Conservation (phyloP, 2,888 invertebrate species). For the Horisme vitalbata region DNA sequence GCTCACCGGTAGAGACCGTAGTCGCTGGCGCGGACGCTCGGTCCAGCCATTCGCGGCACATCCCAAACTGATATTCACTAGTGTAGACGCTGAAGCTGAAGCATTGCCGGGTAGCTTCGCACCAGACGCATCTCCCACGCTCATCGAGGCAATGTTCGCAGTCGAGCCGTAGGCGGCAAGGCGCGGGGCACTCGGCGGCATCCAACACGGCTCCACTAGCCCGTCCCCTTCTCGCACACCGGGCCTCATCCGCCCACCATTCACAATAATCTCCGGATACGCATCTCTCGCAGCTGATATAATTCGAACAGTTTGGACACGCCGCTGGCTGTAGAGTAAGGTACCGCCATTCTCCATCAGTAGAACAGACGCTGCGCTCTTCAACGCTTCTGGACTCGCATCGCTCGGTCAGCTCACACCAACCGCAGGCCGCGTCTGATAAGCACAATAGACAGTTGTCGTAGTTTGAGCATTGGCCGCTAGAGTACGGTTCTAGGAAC, state of each 20-base stretch:
- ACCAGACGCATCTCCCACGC: constrained; percentile 96
- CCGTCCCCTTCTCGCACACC: constrained; percentile 91
- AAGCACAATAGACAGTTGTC: constrained; percentile 94
- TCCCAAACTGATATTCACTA: constrained; percentile 95
- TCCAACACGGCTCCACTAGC: constrained; percentile 86
- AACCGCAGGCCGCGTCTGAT: constrained; percentile 94
- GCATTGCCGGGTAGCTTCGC: constrained; percentile 95
- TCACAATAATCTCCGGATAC: constrained; percentile 91
- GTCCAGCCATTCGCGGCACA: constrained; percentile 96
- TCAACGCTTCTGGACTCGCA: constrained; percentile 87
- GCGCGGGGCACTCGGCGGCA: constrained; percentile 88
- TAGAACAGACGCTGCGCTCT: constrained; percentile 84
- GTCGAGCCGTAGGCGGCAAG: constrained; percentile 89
- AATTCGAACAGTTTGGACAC: constrained; percentile 94
- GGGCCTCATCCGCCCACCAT: constrained; percentile 95
- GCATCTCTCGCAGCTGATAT: constrained; percentile 94
- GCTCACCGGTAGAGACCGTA: constrained; percentile 33
- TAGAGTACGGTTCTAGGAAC: constrained; percentile 93
- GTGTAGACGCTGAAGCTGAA: constrained; percentile 98
- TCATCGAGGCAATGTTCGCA: constrained; percentile 93
- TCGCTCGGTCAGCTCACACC: constrained; percentile 91
- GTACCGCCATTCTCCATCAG: constrained; percentile 87
- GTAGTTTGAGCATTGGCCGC: constrained; percentile 89
- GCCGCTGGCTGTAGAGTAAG: constrained; percentile 91
- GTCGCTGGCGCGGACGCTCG: constrained; percentile 83